Evolutionary conservation across 2,888 invertebrate species (phyloP).

Genomic region (Boloria selene): DNA sequence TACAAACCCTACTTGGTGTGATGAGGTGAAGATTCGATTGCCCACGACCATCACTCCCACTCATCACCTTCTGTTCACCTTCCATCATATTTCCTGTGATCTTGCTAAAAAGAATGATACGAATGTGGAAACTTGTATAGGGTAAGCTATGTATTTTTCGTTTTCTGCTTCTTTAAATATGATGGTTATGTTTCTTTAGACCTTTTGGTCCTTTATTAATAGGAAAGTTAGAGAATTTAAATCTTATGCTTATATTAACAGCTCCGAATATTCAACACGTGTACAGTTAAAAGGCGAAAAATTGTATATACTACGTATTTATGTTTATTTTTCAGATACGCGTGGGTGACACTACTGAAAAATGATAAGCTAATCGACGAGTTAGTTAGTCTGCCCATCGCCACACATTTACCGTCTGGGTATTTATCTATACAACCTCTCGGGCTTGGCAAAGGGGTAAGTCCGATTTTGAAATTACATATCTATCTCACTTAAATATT

Average conservation of each 20-base stretch:
- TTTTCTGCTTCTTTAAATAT: neutral
- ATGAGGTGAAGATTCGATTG: slow-evolving; percentile 95
- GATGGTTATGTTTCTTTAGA: too few relatives aligned
- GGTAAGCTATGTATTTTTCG: slow-evolving; percentile 63
- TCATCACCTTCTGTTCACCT: slow-evolving; percentile 97
- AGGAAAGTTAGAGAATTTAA: too few relatives aligned
- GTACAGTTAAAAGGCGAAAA: too few relatives aligned
- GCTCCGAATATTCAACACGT: too few relatives aligned
- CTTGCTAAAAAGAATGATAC: slow-evolving; percentile 89
- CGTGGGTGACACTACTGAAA: slow-evolving; percentile 95
- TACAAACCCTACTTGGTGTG: slow-evolving; percentile 94
- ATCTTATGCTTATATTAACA: too few relatives aligned
- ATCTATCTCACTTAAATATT: neutral
- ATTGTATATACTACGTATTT: too few relatives aligned
- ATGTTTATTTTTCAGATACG: slow-evolving; percentile 80
- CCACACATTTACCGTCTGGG: slow-evolving; percentile 92
- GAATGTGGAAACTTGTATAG: slow-evolving; percentile 92
- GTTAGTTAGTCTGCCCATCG: slow-evolving; percentile 91
- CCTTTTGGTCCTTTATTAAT: too few relatives aligned
- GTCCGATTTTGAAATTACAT: slow-evolving; percentile 45
- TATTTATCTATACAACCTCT: slow-evolving; percentile 95
- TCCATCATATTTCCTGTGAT: slow-evolving; percentile 97
- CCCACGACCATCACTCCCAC: slow-evolving; percentile 92
- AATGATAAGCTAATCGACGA: slow-evolving; percentile 91
- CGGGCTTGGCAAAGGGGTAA: slow-evolving; percentile 95